Evolutionary conservation across 2,888 invertebrate species (phyloP), one percentile per base, ranked within the genome.

Genomic region (Campoletis raptor): DNA sequence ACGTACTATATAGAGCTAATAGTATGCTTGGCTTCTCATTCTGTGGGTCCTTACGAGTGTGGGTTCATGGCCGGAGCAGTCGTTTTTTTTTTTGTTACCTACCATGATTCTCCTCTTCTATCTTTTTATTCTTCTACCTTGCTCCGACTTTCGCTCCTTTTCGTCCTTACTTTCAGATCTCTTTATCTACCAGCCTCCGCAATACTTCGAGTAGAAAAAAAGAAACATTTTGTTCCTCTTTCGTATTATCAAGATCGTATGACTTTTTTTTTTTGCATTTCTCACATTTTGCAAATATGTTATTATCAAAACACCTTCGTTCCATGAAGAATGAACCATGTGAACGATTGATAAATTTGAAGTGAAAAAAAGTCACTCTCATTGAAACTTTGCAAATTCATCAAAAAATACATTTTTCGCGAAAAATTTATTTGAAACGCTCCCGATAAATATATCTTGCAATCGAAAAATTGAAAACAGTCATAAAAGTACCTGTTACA

Each of bases 61-160:
- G 92, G 91, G 92, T 92, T 92, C 91, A 89, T 87, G 90, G 88
- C 89, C 88, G 84, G 79, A 87, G 84, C 57, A 73, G 36, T 77
- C 52, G 37, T 66, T 79, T 40, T 70, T 70, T 87, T 83, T 85
- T 30, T 30, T 30, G 2, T 30, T 30, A 30, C 80, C 88, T 88
- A 88, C 88, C 85, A 88, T 73, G 83, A 76, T 82, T 79, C 83
- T 84, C 76, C 79, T 83, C 77, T 52, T 81, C 80, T 66, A 69
- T 84, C 72, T 61, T 40, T 84, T 81, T 67, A 66, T 78, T 67
- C 79, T 57, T 74, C 80, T 40, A 81, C 85, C 67, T 83, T 73
- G 70, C 74, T 83, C 37, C 40, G 40, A 57, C 69, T 69, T 40
- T 61, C 12, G 64, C 30, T 57, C 67, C 54, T 76, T 77, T 78